A percentile compares a stretch with the other conserved stretches of the same genome.
These are phyloP conservation scores for Trilocha varians DNA, from an alignment of 2,888 invertebrate species.

Conservation along the genomic window DNA sequence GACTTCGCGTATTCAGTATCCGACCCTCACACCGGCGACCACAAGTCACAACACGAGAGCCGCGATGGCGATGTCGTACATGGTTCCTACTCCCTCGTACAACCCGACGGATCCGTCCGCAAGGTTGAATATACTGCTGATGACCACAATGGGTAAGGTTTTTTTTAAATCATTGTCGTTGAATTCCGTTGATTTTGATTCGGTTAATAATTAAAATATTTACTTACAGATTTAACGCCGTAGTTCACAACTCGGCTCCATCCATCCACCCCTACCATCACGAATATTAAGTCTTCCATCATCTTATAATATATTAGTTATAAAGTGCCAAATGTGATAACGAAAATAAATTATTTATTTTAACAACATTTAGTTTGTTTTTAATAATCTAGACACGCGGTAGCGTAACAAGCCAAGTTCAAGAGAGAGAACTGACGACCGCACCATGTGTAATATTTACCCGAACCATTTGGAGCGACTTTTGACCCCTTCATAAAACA, in stretches of 20 bases:
- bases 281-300: slow-evolving; percentile 10
- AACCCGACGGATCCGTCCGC: slow-evolving; percentile 69
- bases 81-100: slow-evolving; percentile 63
- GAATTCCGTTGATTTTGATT: too few species aligned
- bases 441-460: too few species aligned
- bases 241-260: slow-evolving; percentile 23
- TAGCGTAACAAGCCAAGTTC: too few species aligned
- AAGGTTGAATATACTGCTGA: slow-evolving; percentile 72
- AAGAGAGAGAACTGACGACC: too few species aligned
- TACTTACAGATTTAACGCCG: slow-evolving; percentile 22
- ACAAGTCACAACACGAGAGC: slow-evolving; percentile 67
- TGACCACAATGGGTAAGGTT: slow-evolving; percentile 63
- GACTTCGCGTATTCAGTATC: slow-evolving; percentile 68
- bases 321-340: slow-evolving; percentile 9
- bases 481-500: too few species aligned
- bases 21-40: slow-evolving; percentile 72
- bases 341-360: slow-evolving; percentile 12
- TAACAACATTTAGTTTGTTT: background rate
- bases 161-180: too few species aligned
- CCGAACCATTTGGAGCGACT: too few species aligned
- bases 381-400: too few species aligned
- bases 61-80: slow-evolving; percentile 69
- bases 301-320: slow-evolving; percentile 1
- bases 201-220: background rate
- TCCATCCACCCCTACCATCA: slow-evolving; percentile 20